Base-by-base conservation (phyloP, 1,140 invertebrate genomes). In the Diuraphis noxia region DNA sequence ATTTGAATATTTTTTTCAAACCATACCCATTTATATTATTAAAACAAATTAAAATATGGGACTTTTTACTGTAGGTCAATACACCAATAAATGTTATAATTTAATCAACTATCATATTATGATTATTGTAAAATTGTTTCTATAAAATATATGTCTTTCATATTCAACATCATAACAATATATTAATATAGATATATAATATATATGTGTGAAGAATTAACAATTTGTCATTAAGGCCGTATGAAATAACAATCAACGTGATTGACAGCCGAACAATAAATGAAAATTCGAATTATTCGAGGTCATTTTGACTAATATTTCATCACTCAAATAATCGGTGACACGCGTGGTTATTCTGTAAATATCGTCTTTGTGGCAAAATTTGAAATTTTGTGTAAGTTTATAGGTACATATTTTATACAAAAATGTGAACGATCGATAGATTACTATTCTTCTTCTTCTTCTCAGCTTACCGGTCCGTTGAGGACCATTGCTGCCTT, bases 41-140 rank as follows among this genome's bases (percentile, higher is more conserved):
- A 49, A 49, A 49, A 49, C 7, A 21, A 49, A 49, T 0, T 49
- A 49, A 5, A 21, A 21, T 49, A 49, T 49, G 46, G 23, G 7
- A 3, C 23, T 49, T 49, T 49, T 49, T 19, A 49, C 7, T 49
- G 46, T 72, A 72, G n/a, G 56, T 72, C n/a, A n/a, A 72, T 72
- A 72, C 56, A 13, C 56, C n/a, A 36, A 36, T 77, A 36, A 7
- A 77, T 77, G 72, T 77, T n/a, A 79, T 38, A 38, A 21, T 79
- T 81, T 25, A 81, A 81, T 40, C 34, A 81, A 81, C 36, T 81
- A 49, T 72, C n/a, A 72, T n/a, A n/a, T 72, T n/a, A 72, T 72
- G n/a, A 72, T 52, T 52, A 8, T 72, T n/a, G 56, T n/a, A 56
- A 25, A 10, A 43, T 25, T 86, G 49, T 13, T 84, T 84, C 10